A percentile compares a stretch with the other conserved stretches of the same genome.
Evolutionary conservation across 2,797 vertebrate species (phyloP).

Genomic region (Artibeus lituratus): DNA sequence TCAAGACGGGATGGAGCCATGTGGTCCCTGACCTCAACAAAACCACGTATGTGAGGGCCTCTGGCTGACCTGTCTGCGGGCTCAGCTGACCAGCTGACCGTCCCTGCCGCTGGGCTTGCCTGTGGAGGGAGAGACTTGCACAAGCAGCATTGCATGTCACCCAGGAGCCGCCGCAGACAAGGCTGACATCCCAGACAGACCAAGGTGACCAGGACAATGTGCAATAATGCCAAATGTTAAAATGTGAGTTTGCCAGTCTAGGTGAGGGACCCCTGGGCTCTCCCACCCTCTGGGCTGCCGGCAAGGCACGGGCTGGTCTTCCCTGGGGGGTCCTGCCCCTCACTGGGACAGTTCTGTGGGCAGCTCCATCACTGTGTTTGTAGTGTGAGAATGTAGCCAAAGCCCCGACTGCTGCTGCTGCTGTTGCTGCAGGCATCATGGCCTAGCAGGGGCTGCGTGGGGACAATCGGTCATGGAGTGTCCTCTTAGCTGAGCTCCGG

Average conservation of each 20-base stretch:
- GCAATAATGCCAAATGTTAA: conserved; percentile 85
- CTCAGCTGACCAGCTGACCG: not conserved
- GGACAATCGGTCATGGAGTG: conserved; percentile 38
- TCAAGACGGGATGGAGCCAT: conserved; percentile 87
- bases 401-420: conserved; percentile 15
- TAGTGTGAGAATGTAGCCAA: conserved; percentile 65
- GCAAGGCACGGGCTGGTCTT: not conserved
- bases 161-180: conserved; percentile 15
- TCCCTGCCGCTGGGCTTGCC: not conserved
- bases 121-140: not conserved
- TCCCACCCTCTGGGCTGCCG: not conserved
- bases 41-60: conserved; percentile 85
- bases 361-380: conserved; percentile 39
- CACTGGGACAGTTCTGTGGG: not conserved
- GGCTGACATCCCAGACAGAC: conserved; percentile 72
- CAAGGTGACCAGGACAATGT: conserved; percentile 84
- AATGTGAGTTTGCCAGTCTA: conserved; percentile 82
- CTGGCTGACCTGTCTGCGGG: conserved; percentile 76
- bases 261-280: not conserved
- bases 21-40: conserved; percentile 83
- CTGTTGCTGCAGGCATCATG: not conserved
- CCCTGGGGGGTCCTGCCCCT: not conserved
- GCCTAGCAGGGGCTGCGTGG: not conserved
- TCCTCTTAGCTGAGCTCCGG: not conserved
- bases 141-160: not conserved